Conservation (phyloP, 2,888 invertebrate genomes). For the Drosophila pseudotalamancana region DNA sequence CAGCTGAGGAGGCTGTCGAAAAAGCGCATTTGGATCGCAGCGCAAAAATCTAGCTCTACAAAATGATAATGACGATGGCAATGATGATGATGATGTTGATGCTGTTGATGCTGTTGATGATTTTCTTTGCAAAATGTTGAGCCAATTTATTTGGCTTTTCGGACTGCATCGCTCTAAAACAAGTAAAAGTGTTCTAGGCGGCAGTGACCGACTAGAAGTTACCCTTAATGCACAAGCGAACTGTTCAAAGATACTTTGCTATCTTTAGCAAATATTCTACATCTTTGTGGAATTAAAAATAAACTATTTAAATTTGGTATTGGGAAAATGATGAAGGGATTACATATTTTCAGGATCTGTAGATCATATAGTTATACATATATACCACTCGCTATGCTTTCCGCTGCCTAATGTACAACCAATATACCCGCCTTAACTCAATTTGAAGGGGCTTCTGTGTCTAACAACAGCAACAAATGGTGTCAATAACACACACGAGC, state of each 20-base stretch:
- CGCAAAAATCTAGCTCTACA: constrained; percentile 18
- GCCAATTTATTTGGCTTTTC: constrained; percentile 62
- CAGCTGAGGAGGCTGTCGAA: constrained; percentile 5
- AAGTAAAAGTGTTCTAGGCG: constrained; percentile 10
- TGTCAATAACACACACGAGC: constrained; percentile 68
- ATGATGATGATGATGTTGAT: constrained; percentile 1
- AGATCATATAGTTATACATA: no score
- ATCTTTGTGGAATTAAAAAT: no score
- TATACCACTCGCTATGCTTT: no score
- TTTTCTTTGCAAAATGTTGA: constrained; percentile 61
- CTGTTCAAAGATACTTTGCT: no score
- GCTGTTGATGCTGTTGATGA: constrained; percentile 12
- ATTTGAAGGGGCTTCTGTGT: neutral
- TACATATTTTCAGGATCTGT: no score
- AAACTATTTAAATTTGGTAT: no score
- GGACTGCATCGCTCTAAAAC: constrained; percentile 29
- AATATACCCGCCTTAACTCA: neutral
- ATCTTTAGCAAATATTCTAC: neutral
- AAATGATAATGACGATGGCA: constrained; percentile 22
- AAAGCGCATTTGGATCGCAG: constrained; percentile 10
- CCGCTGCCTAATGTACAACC: no score
- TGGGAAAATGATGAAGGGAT: no score
- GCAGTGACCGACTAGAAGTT: neutral
- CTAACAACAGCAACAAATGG: constrained; percentile 58
- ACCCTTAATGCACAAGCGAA: neutral